These are phyloP conservation scores for Brevimyrus niger DNA, from an alignment of 2,113 vertebrate genomes.

Conservation along the genomic window DNA sequence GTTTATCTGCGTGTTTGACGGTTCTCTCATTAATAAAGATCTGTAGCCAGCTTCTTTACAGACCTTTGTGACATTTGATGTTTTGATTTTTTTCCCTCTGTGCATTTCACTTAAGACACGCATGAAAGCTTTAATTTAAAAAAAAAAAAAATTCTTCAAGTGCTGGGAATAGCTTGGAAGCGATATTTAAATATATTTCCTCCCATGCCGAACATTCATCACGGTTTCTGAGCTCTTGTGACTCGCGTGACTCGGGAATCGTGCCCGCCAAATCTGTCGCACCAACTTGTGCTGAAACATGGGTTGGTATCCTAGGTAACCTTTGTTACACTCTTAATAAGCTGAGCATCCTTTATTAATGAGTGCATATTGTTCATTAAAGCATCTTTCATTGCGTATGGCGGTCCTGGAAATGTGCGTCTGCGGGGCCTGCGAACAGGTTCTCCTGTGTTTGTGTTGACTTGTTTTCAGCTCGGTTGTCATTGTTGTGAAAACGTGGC, in stretches of 20 bases:
- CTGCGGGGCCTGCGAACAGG: neutral
- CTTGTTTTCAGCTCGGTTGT: neutral
- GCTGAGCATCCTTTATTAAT: constrained; percentile 1
- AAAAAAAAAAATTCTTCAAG: neutral
- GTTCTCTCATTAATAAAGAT: neutral
- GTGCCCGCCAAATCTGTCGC: neutral
- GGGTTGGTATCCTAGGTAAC: neutral
- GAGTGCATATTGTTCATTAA: neutral
- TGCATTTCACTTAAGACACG: neutral
- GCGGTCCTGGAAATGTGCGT: neutral
- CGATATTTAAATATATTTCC: neutral
- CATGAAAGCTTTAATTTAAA: neutral
- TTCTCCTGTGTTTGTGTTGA: neutral
- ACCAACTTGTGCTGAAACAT: neutral
- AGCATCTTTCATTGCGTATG: neutral
- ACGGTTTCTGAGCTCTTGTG: neutral
- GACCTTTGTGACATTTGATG: neutral
- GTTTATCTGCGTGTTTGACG: neutral
- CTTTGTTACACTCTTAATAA: neutral
- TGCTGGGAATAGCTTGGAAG: too few species aligned
- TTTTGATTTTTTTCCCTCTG: neutral
- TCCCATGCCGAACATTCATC: neutral
- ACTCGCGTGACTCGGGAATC: neutral
- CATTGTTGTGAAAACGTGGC: neutral
- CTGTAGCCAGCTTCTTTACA: neutral